Evolutionary conservation across 2,797 vertebrate species (phyloP).

Genomic region (Synaphobranchus kaupii): DNA sequence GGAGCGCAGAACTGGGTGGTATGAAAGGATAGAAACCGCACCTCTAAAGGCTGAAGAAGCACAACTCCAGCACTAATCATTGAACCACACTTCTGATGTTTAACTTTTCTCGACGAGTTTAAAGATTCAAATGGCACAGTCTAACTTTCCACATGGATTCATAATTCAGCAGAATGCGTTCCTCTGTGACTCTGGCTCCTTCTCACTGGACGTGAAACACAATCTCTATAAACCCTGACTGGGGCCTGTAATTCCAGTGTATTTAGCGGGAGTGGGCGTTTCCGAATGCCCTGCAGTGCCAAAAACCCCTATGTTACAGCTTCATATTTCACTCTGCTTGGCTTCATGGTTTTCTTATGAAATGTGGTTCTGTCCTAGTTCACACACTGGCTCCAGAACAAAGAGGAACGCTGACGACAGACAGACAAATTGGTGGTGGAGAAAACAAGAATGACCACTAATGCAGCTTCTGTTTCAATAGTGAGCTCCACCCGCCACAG

Average conservation of each 20-base stretch:
- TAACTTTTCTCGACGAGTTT: too few relatives aligned
- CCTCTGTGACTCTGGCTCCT: conserved; percentile 47
- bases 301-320: background rate
- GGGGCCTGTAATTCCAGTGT: background rate
- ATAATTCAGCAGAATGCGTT: conserved; percentile 39
- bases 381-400: background rate
- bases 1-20: too few relatives aligned
- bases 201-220: conserved; percentile 26
- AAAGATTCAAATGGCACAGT: too few relatives aligned
- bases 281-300: background rate
- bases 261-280: background rate
- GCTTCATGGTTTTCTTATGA: background rate
- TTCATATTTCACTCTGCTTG: background rate
- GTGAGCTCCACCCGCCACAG: conserved; percentile 46
- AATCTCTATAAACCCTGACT: conserved; percentile 43
- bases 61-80: too few relatives aligned
- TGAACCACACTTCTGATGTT: too few relatives aligned
- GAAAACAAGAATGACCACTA: background rate
- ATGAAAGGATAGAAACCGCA: too few relatives aligned
- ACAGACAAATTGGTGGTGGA: background rate
- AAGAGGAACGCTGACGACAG: background rate
- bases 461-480: conserved; percentile 36
- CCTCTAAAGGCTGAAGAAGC: too few relatives aligned
- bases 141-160: conserved; percentile 34
- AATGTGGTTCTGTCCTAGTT: background rate